Evolutionary conservation across 2,113 vertebrate genomes (phyloP).

Genomic region (Oncorhynchus gorbuscha): DNA sequence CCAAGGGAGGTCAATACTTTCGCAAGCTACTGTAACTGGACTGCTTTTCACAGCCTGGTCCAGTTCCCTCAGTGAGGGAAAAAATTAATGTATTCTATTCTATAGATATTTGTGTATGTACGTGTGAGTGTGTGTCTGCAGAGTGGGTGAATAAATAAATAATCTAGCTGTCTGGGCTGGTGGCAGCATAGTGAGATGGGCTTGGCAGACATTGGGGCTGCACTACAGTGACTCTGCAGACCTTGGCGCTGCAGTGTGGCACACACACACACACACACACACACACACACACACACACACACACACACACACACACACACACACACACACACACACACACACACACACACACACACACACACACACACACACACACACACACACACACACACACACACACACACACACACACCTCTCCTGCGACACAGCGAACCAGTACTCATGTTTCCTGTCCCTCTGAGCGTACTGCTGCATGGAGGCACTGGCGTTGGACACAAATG

Average conservation of each 20-base stretch:
- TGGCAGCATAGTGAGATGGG: constrained; percentile 2
- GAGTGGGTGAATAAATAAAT: neutral
- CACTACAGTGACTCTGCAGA: neutral
- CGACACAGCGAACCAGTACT: constrained; percentile 98
- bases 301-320: constrained; percentile 64
- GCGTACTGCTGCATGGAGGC: constrained; percentile 98
- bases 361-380: no score
- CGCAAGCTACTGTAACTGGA: neutral
- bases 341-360: no score
- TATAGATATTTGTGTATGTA: neutral
- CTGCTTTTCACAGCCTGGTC: neutral
- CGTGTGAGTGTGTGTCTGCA: neutral
- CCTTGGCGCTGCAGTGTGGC: neutral
- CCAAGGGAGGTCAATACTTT: no score
- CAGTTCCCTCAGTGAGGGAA: neutral
- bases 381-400: no score
- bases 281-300: no score
- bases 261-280: no score
- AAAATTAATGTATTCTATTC: neutral
- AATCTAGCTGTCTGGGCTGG: neutral
- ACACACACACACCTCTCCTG: constrained; percentile 86
- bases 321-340: constrained; percentile 64
- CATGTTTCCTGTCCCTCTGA: constrained; percentile 94
- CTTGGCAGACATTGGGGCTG: no score
- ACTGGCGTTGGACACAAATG: constrained; percentile 94